Base-by-base conservation (phyloP, 2,888 invertebrate genomes). In the Heliconius aoede region DNA sequence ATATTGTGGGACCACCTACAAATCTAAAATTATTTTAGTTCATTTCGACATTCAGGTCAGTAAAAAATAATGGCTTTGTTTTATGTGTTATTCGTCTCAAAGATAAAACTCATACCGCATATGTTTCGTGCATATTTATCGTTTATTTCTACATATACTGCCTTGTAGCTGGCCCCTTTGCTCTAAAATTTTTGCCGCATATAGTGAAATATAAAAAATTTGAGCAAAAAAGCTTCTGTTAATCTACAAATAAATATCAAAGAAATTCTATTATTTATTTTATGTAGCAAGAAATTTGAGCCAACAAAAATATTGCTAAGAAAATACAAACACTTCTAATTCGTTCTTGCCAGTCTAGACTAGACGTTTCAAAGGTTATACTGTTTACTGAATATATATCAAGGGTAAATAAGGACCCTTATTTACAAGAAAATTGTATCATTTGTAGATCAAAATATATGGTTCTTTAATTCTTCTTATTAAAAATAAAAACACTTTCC, bases 31-130 rank as follows among this genome's bases (percentile, higher is more conserved):
- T 21, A 72, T 36, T 40, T 26, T n/a, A 36, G 26, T 60, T n/a
- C 28, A 28, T 18, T 36, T 60, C 72, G 3, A 40, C 60, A 72
- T 72, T 72, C 60, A 72, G 60, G 72, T 72, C 72, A 58, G 72
- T 72, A 40, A 61, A 72, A 72, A 61, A 13, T 72, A 40, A 72
- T 72, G 28, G 40, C 60, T 60, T 60, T 72, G 60, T 40, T 72
- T 72, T 72, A 28, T 60, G 26, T 72, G 13, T 72, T 36, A 40
- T 36, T 36, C 72, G 72, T 28, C 18, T 36, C 60, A 72, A 72
- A 72, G 60, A 72, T 72, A 61, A 58, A 60, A 40, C 60, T 72
- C 72, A 40, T 72, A 61, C 61, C 72, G 60, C 72, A 40, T 24
- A 40, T 24, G 72, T 61, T 72, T 72, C 60, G 58, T 72, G 60